These are phyloP conservation scores for Subacronicta megacephala DNA, from an alignment of 2,888 invertebrate species.

Conservation along the genomic window DNA sequence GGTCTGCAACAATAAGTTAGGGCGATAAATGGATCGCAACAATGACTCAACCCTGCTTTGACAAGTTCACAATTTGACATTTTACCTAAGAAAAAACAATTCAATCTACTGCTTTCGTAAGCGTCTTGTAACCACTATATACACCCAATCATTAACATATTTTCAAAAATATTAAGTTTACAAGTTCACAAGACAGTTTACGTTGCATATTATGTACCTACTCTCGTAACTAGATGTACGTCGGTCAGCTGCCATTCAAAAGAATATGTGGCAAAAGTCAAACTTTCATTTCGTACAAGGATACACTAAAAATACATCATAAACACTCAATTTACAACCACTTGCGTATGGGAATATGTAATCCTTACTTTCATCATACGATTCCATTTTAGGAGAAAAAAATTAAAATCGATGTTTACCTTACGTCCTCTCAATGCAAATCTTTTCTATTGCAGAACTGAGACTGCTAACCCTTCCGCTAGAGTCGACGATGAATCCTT, in stretches of 20 bases:
- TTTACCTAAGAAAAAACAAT: constrained; percentile 84
- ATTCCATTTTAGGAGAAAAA: constrained; percentile 82
- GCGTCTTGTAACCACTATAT: constrained; percentile 69
- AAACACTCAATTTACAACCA: constrained; percentile 78
- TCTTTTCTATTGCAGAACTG: constrained; percentile 88
- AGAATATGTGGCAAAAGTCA: constrained; percentile 90
- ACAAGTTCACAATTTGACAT: constrained; percentile 88
- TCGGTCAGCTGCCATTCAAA: constrained; percentile 89
- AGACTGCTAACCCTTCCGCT: constrained; percentile 88
- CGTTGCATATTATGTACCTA: constrained; percentile 79
- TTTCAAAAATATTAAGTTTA: constrained; percentile 69
- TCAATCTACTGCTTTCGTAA: constrained; percentile 69
- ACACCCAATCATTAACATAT: constrained; percentile 60
- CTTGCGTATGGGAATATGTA: constrained; percentile 64
- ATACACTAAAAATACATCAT: constrained; percentile 88
- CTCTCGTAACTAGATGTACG: constrained; percentile 84
- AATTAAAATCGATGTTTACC: constrained; percentile 90
- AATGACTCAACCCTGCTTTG: constrained; percentile 89
- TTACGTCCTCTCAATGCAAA: constrained; percentile 89
- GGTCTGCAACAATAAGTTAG: constrained; percentile 67
- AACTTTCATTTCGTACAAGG: constrained; percentile 90
- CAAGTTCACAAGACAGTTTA: constrained; percentile 74
- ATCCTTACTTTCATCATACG: constrained; percentile 71
- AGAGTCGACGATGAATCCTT: constrained; percentile 85
- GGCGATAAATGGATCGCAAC: constrained; percentile 75